Percentiles rank a stretch among this genome's conserved stretches.
Conservation (phyloP, 2,113 vertebrate genomes). For the Oceanodroma tethys region DNA sequence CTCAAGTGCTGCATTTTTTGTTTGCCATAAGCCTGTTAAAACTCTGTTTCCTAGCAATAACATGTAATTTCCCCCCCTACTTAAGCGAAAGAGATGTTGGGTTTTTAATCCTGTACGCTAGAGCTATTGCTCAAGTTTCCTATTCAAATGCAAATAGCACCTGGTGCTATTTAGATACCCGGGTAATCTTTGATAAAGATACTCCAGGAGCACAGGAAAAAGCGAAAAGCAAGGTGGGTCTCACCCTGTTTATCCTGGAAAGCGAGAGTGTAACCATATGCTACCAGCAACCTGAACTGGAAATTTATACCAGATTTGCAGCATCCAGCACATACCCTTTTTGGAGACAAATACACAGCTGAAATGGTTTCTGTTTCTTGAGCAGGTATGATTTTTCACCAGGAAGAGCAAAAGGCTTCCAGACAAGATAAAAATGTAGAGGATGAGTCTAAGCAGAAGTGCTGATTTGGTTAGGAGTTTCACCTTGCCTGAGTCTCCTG, state of each 20-base stretch:
- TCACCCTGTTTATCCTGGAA: conserved; percentile 21
- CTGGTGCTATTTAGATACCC: conserved; percentile 39
- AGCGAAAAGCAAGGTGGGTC: neutral
- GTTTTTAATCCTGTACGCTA: conserved; percentile 34
- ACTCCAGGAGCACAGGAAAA: neutral
- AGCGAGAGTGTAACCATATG: neutral
- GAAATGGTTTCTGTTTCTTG: neutral
- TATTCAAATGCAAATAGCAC: conserved; percentile 62
- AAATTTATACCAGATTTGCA: neutral
- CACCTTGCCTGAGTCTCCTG: neutral
- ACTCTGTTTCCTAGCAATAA: conserved; percentile 73
- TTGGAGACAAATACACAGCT: neutral
- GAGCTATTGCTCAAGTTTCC: conserved; percentile 42
- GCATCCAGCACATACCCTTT: neutral
- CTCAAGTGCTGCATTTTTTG: conserved; percentile 68
- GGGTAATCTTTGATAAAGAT: conserved; percentile 22
- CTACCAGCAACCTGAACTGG: neutral
- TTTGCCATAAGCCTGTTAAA: conserved; percentile 75
- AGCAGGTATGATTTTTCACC: neutral
- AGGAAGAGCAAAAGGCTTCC: neutral
- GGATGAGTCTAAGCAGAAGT: neutral
- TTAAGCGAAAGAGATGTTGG: neutral
- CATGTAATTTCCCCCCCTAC: neutral
- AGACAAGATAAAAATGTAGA: neutral
- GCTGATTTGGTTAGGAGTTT: neutral